phyloP scores from a whole-genome alignment of 2,113 vertebrate species.

The Reinhardtius hippoglossoides region DNA sequence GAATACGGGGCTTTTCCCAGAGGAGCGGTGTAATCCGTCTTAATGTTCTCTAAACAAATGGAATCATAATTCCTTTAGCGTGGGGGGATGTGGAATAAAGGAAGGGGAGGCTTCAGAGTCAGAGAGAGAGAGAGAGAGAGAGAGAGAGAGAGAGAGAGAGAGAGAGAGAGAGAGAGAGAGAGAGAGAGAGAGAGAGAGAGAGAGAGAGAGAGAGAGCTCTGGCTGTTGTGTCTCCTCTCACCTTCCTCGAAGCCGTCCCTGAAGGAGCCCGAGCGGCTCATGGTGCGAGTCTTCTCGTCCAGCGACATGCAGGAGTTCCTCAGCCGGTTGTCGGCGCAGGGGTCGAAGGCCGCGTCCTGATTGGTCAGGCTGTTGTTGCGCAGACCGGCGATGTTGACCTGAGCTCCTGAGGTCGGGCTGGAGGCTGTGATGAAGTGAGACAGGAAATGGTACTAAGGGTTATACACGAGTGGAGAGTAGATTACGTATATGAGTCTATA shows the following conservation, averaged over 20 bases:
- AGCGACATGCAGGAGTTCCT: constrained; percentile 97
- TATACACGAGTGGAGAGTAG: too few species aligned
- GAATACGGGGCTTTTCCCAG: constrained; percentile 48
- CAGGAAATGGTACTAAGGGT: background rate
- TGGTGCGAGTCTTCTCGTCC: constrained; percentile 94
- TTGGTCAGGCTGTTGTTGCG: constrained; percentile 95
- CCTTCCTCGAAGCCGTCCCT: constrained; percentile 99
- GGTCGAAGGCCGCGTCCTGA: constrained; percentile 88
- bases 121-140: background rate
- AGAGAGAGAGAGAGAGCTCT: background rate
- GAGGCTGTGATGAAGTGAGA: constrained; percentile 70
- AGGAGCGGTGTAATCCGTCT: constrained; percentile 55
- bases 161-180: too few species aligned
- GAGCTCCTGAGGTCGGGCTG: constrained; percentile 91
- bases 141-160: too few species aligned
- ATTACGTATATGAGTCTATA: too few species aligned
- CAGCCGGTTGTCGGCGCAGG: constrained; percentile 88
- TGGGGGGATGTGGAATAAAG: constrained; percentile 23
- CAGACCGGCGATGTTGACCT: constrained; percentile 90
- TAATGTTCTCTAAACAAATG: constrained; percentile 65
- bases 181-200: too few species aligned
- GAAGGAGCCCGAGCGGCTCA: constrained; percentile 98
- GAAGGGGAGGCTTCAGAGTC: constrained; percentile 10
- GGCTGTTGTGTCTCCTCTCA: constrained; percentile 66
- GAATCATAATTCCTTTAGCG: constrained; percentile 50